These are phyloP conservation scores for Wiebesia pumilae DNA, from an alignment of 1,140 invertebrate species.

Conservation along the genomic window DNA sequence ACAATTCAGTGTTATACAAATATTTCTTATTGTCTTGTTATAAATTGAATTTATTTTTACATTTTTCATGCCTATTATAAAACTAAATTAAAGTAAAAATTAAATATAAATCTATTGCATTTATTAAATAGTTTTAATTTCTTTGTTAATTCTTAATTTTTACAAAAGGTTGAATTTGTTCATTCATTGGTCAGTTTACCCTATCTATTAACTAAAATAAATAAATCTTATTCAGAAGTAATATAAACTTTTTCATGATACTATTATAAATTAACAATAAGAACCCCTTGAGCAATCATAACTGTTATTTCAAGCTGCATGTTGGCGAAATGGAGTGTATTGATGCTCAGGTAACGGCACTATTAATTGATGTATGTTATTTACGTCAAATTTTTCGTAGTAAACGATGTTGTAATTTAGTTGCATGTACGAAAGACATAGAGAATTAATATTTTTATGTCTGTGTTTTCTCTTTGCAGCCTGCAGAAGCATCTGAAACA, in stretches of 20 bases:
- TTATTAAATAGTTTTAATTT: background rate
- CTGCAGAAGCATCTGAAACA: slow-evolving; percentile 85
- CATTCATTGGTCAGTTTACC: slow-evolving; percentile 50
- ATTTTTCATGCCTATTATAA: too few relatives aligned
- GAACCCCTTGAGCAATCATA: slow-evolving; percentile 53
- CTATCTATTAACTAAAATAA: slow-evolving; percentile 23
- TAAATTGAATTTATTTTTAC: too few relatives aligned
- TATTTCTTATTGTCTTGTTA: too few relatives aligned
- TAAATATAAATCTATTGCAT: background rate
- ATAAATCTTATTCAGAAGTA: background rate
- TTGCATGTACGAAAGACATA: slow-evolving; percentile 36
- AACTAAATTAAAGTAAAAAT: background rate
- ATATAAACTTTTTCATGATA: slow-evolving; percentile 43
- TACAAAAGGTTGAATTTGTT: slow-evolving; percentile 31
- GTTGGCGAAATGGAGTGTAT: slow-evolving; percentile 78
- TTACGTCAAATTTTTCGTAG: slow-evolving; percentile 42
- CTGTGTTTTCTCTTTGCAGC: slow-evolving; percentile 73
- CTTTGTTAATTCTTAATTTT: background rate
- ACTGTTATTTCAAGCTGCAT: slow-evolving; percentile 77
- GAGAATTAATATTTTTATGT: slow-evolving; percentile 16
- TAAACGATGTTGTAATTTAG: slow-evolving; percentile 43
- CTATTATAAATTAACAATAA: slow-evolving; percentile 35
- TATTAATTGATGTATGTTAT: slow-evolving; percentile 50
- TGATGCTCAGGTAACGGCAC: slow-evolving; percentile 78
- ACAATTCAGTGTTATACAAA: too few relatives aligned